These are phyloP conservation scores for Neostethus bicornis DNA, from an alignment of 2,797 vertebrate genomes.

Conservation along the genomic window DNA sequence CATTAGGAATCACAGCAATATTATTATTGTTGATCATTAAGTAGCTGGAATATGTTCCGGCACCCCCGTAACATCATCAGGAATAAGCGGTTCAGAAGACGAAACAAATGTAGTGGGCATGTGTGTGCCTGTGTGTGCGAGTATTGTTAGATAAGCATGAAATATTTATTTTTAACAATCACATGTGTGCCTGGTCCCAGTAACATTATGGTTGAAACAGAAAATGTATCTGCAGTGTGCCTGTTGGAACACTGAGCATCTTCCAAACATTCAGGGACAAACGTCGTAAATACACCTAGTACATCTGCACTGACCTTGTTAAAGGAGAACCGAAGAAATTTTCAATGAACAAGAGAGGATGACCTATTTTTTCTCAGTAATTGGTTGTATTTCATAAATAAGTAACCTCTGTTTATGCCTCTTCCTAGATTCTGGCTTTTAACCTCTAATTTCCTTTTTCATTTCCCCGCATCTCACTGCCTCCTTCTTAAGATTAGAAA, in stretches of 20 bases:
- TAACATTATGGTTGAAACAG: neutral
- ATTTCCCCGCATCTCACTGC: neutral
- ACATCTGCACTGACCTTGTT: neutral
- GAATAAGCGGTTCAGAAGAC: too few species aligned
- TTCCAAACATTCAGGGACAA: neutral
- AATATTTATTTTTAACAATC: neutral
- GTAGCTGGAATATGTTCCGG: too few species aligned
- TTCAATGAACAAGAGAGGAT: neutral
- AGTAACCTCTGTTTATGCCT: neutral
- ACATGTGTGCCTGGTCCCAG: neutral
- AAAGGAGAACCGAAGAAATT: neutral
- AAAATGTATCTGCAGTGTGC: neutral
- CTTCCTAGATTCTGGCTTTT: neutral
- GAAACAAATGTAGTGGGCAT: neutral
- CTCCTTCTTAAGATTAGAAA: slow-evolving; percentile 4
- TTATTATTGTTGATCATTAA: too few species aligned
- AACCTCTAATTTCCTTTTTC: neutral
- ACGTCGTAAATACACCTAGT: neutral
- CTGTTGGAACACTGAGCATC: neutral
- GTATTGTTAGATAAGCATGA: neutral
- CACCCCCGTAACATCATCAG: too few species aligned
- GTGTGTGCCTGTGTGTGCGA: neutral
- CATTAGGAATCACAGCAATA: too few species aligned
- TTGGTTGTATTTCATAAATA: neutral
- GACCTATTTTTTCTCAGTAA: neutral